phyloP scores from a whole-genome alignment of 2,797 vertebrate species.

The Adrianichthys oophorus region DNA sequence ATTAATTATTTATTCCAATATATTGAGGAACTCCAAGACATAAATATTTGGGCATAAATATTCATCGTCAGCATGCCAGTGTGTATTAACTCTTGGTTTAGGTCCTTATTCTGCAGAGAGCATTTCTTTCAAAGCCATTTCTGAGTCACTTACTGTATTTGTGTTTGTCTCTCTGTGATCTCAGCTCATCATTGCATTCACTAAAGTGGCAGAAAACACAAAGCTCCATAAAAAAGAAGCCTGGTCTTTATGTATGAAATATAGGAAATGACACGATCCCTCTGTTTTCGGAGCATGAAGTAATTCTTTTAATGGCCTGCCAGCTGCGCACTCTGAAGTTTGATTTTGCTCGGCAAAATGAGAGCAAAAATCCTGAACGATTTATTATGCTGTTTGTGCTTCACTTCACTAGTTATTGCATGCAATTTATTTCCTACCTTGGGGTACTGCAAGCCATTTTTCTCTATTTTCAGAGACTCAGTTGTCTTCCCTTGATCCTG shows the following conservation, averaged over 20 bases:
- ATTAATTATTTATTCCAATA: slow-evolving; percentile 71
- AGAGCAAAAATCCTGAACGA: slow-evolving; percentile 74
- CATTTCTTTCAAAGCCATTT: slow-evolving; percentile 54
- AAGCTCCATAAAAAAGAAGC: slow-evolving; percentile 41
- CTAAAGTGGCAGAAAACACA: slow-evolving; percentile 56
- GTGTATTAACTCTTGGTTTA: slow-evolving; percentile 48
- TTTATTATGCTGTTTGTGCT: slow-evolving; percentile 85
- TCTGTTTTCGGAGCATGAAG: slow-evolving; percentile 76
- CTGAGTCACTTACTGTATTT: slow-evolving; percentile 68
- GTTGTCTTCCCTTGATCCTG: slow-evolving; percentile 70
- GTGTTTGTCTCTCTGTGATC: slow-evolving; percentile 57
- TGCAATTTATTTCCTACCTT: slow-evolving; percentile 85
- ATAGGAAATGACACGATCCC: slow-evolving; percentile 74
- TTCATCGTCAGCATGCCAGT: slow-evolving; percentile 58
- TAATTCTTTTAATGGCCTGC: slow-evolving; percentile 84
- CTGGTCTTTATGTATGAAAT: slow-evolving; percentile 55
- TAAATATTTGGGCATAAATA: slow-evolving; percentile 74
- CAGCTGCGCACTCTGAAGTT: slow-evolving; percentile 74
- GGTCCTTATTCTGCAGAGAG: slow-evolving; percentile 43
- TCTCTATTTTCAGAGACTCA: slow-evolving; percentile 76
- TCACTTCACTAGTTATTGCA: slow-evolving; percentile 77
- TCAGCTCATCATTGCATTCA: slow-evolving; percentile 48
- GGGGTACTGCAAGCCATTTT: slow-evolving; percentile 79
- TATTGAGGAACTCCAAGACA: slow-evolving; percentile 71
- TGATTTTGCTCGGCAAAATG: slow-evolving; percentile 77